These are phyloP conservation scores for Ornithoptera priamus DNA, from an alignment of 2,888 invertebrate genomes.

Conservation along the genomic window DNA sequence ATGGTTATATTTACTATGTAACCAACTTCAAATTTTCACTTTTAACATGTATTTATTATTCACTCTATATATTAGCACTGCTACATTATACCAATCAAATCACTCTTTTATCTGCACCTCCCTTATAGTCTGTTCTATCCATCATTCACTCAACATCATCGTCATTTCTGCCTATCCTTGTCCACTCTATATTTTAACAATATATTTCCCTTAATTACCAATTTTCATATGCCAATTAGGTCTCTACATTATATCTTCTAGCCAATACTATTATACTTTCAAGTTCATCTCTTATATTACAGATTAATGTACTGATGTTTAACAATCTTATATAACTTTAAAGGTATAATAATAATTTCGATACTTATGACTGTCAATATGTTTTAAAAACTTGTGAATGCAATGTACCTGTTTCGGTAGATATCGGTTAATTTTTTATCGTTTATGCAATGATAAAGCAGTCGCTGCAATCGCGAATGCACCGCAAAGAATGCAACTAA, in stretches of 20 bases:
- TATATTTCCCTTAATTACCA: background rate
- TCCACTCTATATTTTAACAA: background rate
- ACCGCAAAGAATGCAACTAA: slow-evolving; percentile 37
- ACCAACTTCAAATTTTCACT: too few species aligned
- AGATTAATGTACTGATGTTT: slow-evolving; percentile 7
- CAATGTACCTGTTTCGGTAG: background rate
- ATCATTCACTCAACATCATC: too few species aligned
- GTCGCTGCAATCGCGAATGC: slow-evolving; percentile 41
- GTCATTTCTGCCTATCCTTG: too few species aligned
- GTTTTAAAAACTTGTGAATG: background rate
- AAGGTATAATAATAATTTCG: slow-evolving; percentile 1
- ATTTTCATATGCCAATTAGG: background rate
- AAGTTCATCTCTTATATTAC: slow-evolving; percentile 3
- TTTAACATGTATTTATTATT: too few species aligned
- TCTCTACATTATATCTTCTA: slow-evolving; percentile 1
- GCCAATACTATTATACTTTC: slow-evolving; percentile 1
- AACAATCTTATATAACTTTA: slow-evolving; percentile 10
- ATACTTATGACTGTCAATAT: background rate
- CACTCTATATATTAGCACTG: too few species aligned
- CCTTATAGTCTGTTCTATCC: too few species aligned
- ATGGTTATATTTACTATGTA: too few species aligned
- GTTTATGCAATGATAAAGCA: slow-evolving; percentile 34
- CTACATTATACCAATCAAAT: too few species aligned
- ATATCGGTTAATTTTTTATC: slow-evolving; percentile 18
- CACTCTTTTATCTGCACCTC: too few species aligned